Percentiles rank a stretch among this genome's conserved stretches.
Conservation (phyloP, 2,888 invertebrate genomes). For the Harpalus rubripes region DNA sequence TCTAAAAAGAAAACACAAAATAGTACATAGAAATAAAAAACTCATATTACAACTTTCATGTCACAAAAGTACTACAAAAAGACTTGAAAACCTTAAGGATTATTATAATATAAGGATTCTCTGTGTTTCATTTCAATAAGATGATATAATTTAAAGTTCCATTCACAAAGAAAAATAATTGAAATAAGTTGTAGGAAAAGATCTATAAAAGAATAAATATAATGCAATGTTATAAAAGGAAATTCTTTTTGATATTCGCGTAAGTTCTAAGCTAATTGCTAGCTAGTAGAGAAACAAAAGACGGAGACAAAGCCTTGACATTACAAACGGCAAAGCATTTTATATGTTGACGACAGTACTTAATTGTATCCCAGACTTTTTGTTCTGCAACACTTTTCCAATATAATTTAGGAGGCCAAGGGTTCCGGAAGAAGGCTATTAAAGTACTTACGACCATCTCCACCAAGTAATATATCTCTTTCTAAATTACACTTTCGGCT, state of each 20-base stretch:
- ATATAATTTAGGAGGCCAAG: constrained; percentile 63
- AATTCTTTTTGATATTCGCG: constrained; percentile 3
- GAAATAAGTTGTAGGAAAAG: constrained; percentile 9
- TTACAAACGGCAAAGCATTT: constrained; percentile 40
- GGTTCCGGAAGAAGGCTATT: constrained; percentile 63
- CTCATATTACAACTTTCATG: no score
- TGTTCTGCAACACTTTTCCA: constrained; percentile 65
- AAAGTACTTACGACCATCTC: constrained; percentile 65
- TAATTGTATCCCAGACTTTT: constrained; percentile 65
- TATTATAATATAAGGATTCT: no score
- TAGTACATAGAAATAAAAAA: no score
- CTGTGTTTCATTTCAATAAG: not conserved
- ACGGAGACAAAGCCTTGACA: constrained; percentile 16
- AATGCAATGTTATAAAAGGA: constrained; percentile 11
- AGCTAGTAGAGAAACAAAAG: constrained; percentile 20
- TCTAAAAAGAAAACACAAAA: no score
- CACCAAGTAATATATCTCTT: constrained; percentile 63
- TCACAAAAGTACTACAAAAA: no score
- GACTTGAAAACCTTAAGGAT: no score
- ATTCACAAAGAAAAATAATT: not conserved
- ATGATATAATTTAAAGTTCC: not conserved
- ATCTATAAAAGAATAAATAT: not conserved
- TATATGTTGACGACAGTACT: constrained; percentile 62
- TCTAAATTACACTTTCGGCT: constrained; percentile 62
- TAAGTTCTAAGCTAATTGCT: constrained; percentile 39